Percentiles rank a stretch among this genome's conserved stretches.
Evolutionary conservation across 2,113 vertebrate genomes (phyloP).

Genomic region (Myiagra hebetior): DNA sequence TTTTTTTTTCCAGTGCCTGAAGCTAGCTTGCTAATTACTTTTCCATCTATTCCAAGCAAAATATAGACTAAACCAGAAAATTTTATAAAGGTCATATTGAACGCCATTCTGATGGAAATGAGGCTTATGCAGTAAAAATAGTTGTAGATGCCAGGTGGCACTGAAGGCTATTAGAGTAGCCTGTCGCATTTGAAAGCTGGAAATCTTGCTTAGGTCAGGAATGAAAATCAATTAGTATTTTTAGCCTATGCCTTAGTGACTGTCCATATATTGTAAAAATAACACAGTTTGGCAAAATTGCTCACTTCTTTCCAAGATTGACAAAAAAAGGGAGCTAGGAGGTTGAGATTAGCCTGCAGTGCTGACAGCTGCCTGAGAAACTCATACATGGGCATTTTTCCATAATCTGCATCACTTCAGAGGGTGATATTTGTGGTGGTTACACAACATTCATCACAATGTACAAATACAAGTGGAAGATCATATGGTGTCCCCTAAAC

Average conservation of each 20-base stretch:
- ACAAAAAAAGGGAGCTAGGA: not conserved
- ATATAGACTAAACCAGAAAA: constrained; percentile 15
- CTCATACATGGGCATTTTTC: not conserved
- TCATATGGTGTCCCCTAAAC: fast-evolving
- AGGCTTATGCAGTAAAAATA: constrained; percentile 9
- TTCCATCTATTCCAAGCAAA: constrained; percentile 22
- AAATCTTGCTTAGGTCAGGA: constrained; percentile 18
- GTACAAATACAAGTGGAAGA: not conserved
- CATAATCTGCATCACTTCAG: not conserved
- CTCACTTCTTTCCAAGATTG: not conserved
- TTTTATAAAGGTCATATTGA: constrained; percentile 13
- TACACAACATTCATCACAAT: not conserved
- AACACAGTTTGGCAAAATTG: not conserved
- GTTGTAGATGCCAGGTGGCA: constrained; percentile 1
- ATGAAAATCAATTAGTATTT: constrained; percentile 20
- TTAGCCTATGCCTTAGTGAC: not conserved
- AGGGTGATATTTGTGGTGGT: not conserved
- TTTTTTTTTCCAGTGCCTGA: not conserved
- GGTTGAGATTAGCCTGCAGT: not conserved
- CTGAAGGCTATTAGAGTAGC: not conserved
- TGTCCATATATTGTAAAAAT: not conserved
- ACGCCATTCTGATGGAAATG: constrained; percentile 8
- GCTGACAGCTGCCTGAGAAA: not conserved
- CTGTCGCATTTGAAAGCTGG: not conserved
- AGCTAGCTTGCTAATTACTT: constrained; percentile 58